Conservation (phyloP, 1,140 invertebrate genomes). For the Diuraphis noxia region DNA sequence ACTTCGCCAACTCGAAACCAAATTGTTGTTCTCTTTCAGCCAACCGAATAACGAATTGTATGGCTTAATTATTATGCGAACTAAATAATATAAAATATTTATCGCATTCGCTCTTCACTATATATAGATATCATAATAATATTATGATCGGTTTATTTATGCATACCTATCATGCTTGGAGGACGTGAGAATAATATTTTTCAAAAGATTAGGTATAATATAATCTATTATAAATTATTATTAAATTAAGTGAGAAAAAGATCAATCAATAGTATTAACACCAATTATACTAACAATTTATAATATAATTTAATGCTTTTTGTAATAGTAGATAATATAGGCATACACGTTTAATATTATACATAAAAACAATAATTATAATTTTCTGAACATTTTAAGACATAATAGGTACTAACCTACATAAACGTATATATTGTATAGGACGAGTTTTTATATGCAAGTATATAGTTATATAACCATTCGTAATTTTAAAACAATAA, state of each 20-base stretch:
- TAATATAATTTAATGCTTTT: not conserved
- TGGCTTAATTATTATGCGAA: not conserved
- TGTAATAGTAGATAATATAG: not conserved
- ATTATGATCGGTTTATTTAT: not conserved
- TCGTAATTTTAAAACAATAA: not conserved
- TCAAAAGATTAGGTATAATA: not conserved
- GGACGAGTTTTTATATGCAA: not conserved
- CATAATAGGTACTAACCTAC: not conserved
- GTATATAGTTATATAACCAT: not conserved
- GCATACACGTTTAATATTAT: not conserved
- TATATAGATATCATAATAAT: not conserved
- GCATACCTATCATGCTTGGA: not conserved
- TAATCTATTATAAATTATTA: not conserved
- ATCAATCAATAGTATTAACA: not conserved
- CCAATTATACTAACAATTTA: not conserved
- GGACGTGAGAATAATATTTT: not conserved
- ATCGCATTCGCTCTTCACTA: not conserved
- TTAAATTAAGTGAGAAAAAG: not conserved
- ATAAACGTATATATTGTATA: not conserved
- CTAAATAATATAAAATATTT: not conserved
- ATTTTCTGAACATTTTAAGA: not conserved
- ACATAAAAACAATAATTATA: not conserved
- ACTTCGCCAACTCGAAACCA: not conserved
- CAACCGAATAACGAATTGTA: not conserved
- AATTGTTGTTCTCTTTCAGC: not conserved